Evolutionary conservation across 2,888 invertebrate genomes (phyloP), one percentile per base, ranked within the genome.

Genomic region (Cryptocephalus moraei): DNA sequence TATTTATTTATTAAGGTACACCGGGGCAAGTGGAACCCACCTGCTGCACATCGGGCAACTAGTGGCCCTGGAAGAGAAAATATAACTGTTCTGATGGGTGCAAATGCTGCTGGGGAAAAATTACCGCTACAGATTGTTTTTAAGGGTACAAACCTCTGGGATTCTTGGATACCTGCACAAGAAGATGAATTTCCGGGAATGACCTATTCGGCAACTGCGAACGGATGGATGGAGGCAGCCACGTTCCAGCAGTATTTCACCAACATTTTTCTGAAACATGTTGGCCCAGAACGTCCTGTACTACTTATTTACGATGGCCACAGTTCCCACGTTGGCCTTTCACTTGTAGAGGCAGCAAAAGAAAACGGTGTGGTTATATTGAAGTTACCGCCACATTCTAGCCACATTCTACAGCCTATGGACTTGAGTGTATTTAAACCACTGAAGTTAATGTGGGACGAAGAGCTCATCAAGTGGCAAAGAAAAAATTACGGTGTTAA

Each of bases 341-440:
- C n/a, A n/a, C n/a, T n/a, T n/a, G n/a, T n/a, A n/a, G n/a, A n/a
- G n/a, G n/a, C n/a, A 31, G 48, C 45, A 40, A 33, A 31, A 9
- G 12, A 41, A 14, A 34, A 39, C 39, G 8, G 43, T 8, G 22
- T 50, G 2, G 43, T 41, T 1, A 45, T 50, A 36, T 41, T 64
- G 3, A 66, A 63, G 45, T 48, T 65, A 14, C 63, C 64, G 33
- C 58, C 63, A 14, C 63, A 66, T 44, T 56, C 59, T 8, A 58
- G 55, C 8, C 60, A 63, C 40, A 10, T 54, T 6, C 48, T 62
- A 32, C 61, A 62, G 44, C 61, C 59, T 22, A 46, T 62, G 22
- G 62, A 62, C 44, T 34, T 62, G 6, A 41, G 39, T 14, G 49
- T 46, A 9, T 43, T 49, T 11, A 33, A 43, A 34, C n/a, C 34